Evolutionary conservation across 2,113 vertebrate species (phyloP), one percentile per base, ranked within the genome.

Genomic region (Notarius quadriscutis): DNA sequence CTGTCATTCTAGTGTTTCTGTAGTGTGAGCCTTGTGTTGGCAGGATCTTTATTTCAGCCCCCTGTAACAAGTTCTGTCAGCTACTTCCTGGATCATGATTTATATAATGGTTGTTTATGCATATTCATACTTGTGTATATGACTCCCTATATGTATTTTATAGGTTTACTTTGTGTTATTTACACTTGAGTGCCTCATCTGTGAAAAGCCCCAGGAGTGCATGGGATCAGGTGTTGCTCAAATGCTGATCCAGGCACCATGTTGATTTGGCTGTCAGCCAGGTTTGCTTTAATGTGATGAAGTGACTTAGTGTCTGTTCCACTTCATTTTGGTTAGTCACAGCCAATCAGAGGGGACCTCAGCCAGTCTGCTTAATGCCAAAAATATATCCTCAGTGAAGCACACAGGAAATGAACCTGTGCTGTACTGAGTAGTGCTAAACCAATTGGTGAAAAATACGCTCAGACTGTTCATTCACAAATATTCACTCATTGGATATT

Each of bases 251-350:
- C 78, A 75, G 27, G 10, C 62, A 57, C 50, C 12, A 34, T 78
- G 75, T 74, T 85, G 84, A 86, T 86, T 41, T 84, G 87, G 89
- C 63, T 58, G 30, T 74, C 72, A 41, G 69, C 71, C 79, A 87
- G 34, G 67, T 85, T 79, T 60, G 51, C 82, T 85, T 78, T 58
- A 60, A 85, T 82, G 58, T 83, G 48, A 85, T 71, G 53, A 84
- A 71, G n/a, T 72, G 53, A 57, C 72, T 65, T 27, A 8, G 83
- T 57, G 69, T 87, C 48, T 80, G 48, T 81, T 87, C 9, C 51
- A 87, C 58, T 74, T 57, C 84, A 62, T 75, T 22, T 51, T 58
- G 20, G 57, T 60, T 57, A 27, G 72, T 79, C 60, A 22, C 4
- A 53, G 57, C 20, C 69, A 77, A 62, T 85, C 84, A 77, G 53